A percentile compares a stretch with the other conserved stretches of the same genome.
Evolutionary conservation across 1,140 invertebrate genomes (phyloP).

Genomic region (Brachionus paranguensis): DNA sequence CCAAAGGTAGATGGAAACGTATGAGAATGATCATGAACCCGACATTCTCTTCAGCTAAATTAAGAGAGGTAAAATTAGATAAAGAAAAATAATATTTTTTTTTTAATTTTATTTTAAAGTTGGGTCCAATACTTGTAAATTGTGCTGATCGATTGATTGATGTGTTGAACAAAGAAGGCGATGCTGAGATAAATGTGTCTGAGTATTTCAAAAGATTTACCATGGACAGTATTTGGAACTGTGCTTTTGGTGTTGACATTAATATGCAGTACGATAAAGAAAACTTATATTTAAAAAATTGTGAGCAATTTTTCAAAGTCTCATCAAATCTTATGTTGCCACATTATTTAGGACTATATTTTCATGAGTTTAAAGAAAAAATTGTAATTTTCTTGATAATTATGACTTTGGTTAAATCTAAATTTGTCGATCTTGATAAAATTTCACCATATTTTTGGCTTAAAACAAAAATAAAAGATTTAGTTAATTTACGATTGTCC

Average conservation of each 20-base stretch:
- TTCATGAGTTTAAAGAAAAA: not conserved
- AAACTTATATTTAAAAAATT: conserved; percentile 40
- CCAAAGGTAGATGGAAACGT: not conserved
- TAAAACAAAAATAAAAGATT: not conserved
- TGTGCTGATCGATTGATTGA: not conserved
- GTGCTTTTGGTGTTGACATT: conserved; percentile 23
- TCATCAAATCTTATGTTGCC: not conserved
- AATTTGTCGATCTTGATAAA: not conserved
- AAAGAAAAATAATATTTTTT: not conserved
- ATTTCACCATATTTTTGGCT: not conserved
- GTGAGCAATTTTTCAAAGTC: not conserved
- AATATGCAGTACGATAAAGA: conserved; percentile 48
- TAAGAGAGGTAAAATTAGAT: not conserved
- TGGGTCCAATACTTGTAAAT: not conserved
- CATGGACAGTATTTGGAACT: conserved; percentile 33
- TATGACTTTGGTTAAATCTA: not conserved
- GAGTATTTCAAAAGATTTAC: conserved; percentile 42
- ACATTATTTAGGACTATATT: not conserved
- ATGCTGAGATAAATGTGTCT: not conserved
- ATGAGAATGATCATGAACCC: conserved; percentile 26
- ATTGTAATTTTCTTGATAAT: not conserved
- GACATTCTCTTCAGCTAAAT: conserved; percentile 34
- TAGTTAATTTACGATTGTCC: not conserved
- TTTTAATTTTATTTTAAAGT: conserved; percentile 41
- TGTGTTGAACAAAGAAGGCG: not conserved